phyloP scores from a whole-genome alignment of 2,797 vertebrate species.

The Picus viridis region DNA sequence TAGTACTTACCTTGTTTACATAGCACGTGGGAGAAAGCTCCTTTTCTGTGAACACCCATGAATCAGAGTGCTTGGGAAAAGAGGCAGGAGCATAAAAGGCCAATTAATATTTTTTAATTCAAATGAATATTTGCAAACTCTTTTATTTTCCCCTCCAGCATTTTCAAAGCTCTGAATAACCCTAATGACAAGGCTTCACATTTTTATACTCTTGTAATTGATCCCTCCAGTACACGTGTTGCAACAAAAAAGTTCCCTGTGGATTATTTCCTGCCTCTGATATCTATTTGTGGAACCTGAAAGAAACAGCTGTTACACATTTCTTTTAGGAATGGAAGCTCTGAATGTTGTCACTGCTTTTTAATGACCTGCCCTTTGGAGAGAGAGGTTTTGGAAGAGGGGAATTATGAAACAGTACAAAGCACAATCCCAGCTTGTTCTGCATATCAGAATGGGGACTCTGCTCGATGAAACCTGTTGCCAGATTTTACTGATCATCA shows the following conservation, averaged over 20 bases:
- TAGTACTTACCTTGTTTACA: not conserved
- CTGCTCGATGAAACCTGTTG: slow-evolving; percentile 38
- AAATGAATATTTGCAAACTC: not conserved
- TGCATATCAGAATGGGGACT: slow-evolving; percentile 4
- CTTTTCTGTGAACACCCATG: not conserved
- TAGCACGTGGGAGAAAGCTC: not conserved
- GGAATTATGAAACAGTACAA: slow-evolving; percentile 50
- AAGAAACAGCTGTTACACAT: slow-evolving; percentile 15
- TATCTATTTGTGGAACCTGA: slow-evolving; percentile 53
- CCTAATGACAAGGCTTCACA: slow-evolving; percentile 40
- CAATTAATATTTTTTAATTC: not conserved
- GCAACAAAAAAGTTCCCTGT: slow-evolving; percentile 12
- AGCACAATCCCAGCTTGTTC: slow-evolving; percentile 46
- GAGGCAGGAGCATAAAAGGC: not conserved
- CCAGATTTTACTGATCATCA: slow-evolving; percentile 48
- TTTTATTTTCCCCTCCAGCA: not conserved
- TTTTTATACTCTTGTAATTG: slow-evolving; percentile 61
- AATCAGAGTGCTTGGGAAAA: not conserved
- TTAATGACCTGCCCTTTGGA: slow-evolving; percentile 41
- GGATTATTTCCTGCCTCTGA: slow-evolving; percentile 39
- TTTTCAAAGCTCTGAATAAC: not conserved
- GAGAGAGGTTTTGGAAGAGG: slow-evolving; percentile 47
- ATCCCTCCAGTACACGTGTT: slow-evolving; percentile 18
- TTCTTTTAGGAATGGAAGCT: slow-evolving; percentile 50
- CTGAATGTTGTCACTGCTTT: slow-evolving; percentile 49